These are phyloP conservation scores for Calypte anna DNA, from an alignment of 2,113 vertebrate genomes.

Conservation along the genomic window DNA sequence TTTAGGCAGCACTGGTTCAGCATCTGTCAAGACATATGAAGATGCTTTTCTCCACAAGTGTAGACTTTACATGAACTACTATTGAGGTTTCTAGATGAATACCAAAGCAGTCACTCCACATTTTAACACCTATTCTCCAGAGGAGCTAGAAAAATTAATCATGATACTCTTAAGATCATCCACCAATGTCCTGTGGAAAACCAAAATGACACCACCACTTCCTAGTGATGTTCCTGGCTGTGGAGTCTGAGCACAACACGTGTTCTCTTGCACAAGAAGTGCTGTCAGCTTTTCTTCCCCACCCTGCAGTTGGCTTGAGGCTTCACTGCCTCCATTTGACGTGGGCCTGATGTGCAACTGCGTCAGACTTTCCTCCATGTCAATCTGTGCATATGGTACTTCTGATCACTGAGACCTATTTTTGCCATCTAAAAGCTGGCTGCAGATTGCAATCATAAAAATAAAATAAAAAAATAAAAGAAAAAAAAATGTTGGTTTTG, in stretches of 20 bases:
- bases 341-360: not conserved
- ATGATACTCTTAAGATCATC: not conserved
- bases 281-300: not conserved
- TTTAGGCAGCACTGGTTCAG: not conserved
- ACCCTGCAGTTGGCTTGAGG: not conserved
- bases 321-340: not conserved
- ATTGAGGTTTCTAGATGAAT: not conserved
- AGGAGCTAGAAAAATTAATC: not conserved
- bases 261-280: not conserved
- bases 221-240: not conserved
- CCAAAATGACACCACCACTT: not conserved
- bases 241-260: slow-evolving; percentile 18
- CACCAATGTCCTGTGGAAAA: slow-evolving; percentile 14
- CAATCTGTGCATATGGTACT: not conserved
- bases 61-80: not conserved
- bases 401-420: not conserved
- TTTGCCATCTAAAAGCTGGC: not conserved
- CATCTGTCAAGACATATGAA: not conserved
- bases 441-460: not conserved
- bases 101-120: not conserved
- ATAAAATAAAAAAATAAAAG: not conserved
- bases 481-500: not conserved
- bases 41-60: not conserved
- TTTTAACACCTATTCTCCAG: slow-evolving; percentile 7
- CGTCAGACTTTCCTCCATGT: not conserved